Base-by-base conservation (phyloP, 2,113 vertebrate species). In the Nerophis lumbriciformis region DNA sequence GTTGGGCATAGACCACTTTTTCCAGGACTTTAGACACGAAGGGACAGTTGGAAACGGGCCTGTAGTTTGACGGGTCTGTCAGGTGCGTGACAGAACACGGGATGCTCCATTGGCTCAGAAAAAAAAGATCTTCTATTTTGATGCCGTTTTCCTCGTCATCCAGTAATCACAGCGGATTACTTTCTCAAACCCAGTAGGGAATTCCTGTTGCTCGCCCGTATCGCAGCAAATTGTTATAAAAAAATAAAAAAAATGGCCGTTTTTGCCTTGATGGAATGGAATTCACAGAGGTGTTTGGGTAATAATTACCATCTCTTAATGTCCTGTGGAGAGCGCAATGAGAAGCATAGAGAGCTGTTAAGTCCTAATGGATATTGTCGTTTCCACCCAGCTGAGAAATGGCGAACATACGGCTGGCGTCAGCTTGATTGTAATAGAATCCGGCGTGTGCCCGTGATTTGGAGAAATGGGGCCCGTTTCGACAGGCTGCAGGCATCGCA, bases 271-370 rank as follows among this genome's bases (percentile, higher is more conserved):
- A 72, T 65, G 58, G 65, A 64, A 72, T 60, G 28, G 69, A 81
- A 75, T 70, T 74, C 48, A 62, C 52, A 54, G 51, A 47, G 71
- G 75, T 74, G 48, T 66, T 71, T 38, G 13, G 69, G 69, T 82
- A 69, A 85, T 80, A 77, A 84, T 84, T 74, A 77, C 62, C 47
- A 56, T 72, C 63, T 73, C 61, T 19, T 69, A 53, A 80, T 66
- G 66, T 78, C 83, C 71, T 74, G 68, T 69, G 77, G 80, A 66
- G 65, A 74, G 51, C 61, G 65, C 70, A 70, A 76, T 59, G 69
- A 45, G 65, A 63, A 83, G 77, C 35, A 2, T 59, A 63, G 71
- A 76, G 83, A 64, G 71, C 77, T 66, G 82, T 79, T 84, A 79
- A 59, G 65, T 63, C 51, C 57, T 79, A 81, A 85, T 83, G 77